Base-by-base conservation (phyloP, 2,797 vertebrate species). In the Manis pentadactyla region DNA sequence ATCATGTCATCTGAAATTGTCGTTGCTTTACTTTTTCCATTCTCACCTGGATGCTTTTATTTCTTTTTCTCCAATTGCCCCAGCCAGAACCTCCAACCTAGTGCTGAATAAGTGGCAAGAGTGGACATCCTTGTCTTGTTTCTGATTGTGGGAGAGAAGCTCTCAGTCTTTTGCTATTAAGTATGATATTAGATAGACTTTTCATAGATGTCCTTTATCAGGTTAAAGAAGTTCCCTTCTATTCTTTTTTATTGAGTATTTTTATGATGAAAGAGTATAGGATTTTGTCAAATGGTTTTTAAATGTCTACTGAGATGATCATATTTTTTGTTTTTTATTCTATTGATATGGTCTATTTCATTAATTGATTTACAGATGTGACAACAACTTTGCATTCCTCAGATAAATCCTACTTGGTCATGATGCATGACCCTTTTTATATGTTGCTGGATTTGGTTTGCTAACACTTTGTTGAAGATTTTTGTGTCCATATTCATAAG, bases 361-460 rank as follows among this genome's bases (percentile, higher is more conserved):
- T 61, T 92, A 31, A 63, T 71, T 71, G 46, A 74, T 75, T 92
- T 92, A 53, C 69, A 88, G 55, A 63, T 74, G 37, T 63, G 71
- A 53, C 19, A 85, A 68, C 81, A 93, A 94, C 29, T 57, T 77
- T 93, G 25, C 79, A 90, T 73, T 95, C n/a, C 31, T 95, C 57
- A 25, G 23, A 83, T 77, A 79, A 90, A 73, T 57, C 68, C 14
- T 69, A 69, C 39, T 68, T 61, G 21, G 39, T 92, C 21, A 75
- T 75, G n/a, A 25, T 68, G 15, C 68, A 83, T 83, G 34, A 85
- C 85, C 29, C 27, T 61, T 85, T 69, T 61, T 69, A 78, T 29
- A 66, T 37, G 17, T 89, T 84, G 53, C 59, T 93, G 42, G 57
- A 79, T 79, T 85, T 53, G 68, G 49, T 81, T 73, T 90, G 19